phyloP scores from a whole-genome alignment of 1,140 invertebrate species.

The Heliconius hewitsoni region DNA sequence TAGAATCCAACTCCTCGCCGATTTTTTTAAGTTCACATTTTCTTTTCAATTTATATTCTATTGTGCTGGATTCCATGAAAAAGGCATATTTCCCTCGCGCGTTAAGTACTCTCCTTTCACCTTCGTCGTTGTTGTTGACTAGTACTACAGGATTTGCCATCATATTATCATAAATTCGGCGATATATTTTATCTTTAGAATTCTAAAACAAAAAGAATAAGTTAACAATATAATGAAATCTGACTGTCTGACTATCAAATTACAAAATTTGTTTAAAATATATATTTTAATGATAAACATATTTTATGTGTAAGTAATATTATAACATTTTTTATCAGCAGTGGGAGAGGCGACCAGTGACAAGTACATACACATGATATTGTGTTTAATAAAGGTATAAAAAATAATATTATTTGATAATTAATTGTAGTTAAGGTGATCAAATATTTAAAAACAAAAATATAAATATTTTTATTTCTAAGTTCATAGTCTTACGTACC shows the following conservation, averaged over 20 bases:
- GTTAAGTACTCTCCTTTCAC: slow-evolving; percentile 88
- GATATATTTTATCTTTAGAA: slow-evolving; percentile 72
- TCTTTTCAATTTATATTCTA: slow-evolving; percentile 89
- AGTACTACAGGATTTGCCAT: slow-evolving; percentile 84
- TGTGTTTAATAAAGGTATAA: no score
- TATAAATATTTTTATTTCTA: no score
- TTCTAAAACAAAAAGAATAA: slow-evolving; percentile 39
- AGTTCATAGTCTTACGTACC: no score
- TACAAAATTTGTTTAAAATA: no score
- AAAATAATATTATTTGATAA: no score
- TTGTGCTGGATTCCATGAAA: slow-evolving; percentile 91
- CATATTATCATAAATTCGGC: slow-evolving; percentile 87
- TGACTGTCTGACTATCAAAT: not conserved
- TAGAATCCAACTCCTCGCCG: slow-evolving; percentile 88
- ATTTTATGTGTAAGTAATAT: no score
- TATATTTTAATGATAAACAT: no score
- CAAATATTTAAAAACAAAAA: no score
- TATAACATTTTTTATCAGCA: no score
- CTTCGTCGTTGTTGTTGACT: slow-evolving; percentile 89
- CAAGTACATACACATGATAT: no score
- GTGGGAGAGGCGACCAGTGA: no score
- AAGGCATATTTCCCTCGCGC: slow-evolving; percentile 88
- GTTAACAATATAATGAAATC: slow-evolving; percentile 12
- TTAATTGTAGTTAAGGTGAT: no score
- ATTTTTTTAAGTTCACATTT: slow-evolving; percentile 91